Percentiles rank a stretch among this genome's conserved stretches.
Evolutionary conservation across 2,888 invertebrate species (phyloP).

Genomic region (Zonitis immaculata): DNA sequence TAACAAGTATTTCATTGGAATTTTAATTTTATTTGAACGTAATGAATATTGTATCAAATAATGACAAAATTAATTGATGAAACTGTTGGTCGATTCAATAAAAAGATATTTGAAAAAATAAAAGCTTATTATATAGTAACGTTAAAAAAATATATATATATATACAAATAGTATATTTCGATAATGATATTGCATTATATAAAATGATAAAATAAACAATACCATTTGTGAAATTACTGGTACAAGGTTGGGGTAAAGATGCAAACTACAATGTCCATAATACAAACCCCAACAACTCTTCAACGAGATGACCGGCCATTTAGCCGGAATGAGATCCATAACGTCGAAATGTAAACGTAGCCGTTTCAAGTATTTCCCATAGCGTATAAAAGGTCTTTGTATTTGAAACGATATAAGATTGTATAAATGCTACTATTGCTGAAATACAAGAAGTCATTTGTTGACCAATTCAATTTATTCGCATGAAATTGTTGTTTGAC

Average conservation of each 20-base stretch:
- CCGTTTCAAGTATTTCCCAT: constrained; percentile 36
- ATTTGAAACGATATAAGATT: constrained; percentile 35
- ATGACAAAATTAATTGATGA: no score
- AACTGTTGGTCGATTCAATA: no score
- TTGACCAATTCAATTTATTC: constrained; percentile 25
- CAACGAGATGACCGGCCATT: constrained; percentile 43
- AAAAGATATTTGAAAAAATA: no score
- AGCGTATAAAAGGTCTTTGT: constrained; percentile 33
- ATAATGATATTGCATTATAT: constrained; percentile 3
- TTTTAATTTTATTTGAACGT: no score
- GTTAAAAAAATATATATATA: no score
- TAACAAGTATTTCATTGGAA: no score
- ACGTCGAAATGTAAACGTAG: constrained; percentile 41
- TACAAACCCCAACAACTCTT: constrained; percentile 35
- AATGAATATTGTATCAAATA: no score
- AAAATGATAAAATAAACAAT: constrained; percentile 9
- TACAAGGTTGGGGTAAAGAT: constrained; percentile 33
- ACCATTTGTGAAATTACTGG: constrained; percentile 14
- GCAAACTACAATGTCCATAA: constrained; percentile 33
- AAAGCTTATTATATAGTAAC: no score
- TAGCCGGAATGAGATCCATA: constrained; percentile 44
- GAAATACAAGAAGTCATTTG: constrained; percentile 22
- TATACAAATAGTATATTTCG: no score
- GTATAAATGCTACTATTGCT: constrained; percentile 23
- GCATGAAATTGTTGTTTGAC: constrained; percentile 21